Base-by-base conservation (phyloP, 2,888 invertebrate species). In the Zonitis immaculata region DNA sequence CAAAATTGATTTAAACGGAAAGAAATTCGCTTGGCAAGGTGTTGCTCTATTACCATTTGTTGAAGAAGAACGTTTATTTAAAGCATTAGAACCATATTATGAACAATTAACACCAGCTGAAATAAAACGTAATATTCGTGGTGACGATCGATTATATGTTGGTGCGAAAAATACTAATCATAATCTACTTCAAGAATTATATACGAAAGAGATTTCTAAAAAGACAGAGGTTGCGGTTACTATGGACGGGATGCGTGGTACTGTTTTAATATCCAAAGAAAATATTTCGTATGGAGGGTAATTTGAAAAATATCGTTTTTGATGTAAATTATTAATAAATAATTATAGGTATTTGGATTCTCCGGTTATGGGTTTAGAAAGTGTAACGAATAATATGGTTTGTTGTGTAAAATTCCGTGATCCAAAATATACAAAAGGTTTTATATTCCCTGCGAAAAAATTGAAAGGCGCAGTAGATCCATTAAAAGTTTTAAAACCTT, bases 1-100 rank as follows among this genome's bases (percentile, higher is more conserved):
- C 77, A 91, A 90, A 77, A 95, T 98, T 57, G 97, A 99, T 78
- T 79, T 99, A 61, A 99, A 99, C 78, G 99, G 99, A 27, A 99
- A 99, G 78, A 98, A 96, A 77, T 98, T 91, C 78, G 98, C 98
- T 45, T 99, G 99, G 99, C 97, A 98, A 78, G 98, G 99, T 42
- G 99, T 99, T 1, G 99, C 98, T 0, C 77, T 99, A 35, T 78
- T 99, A 57, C 99, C 99, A 6, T 99, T 99, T 77, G 98, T 99
- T 0, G 97, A 99, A 65, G 98, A 99, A 77, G 81, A 81, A 52
- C 78, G 99, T 54, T 80, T 97, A 49, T 89, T 91, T 71, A 86
- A 86, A 66, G 92, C 96, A 0, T 75, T 98, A 30, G 81, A 85
- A 65, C 85, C 88, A 0, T 91, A 88, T 62, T 95, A 98, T 68